phyloP scores from a whole-genome alignment of 2,888 invertebrate genomes.

The Eupithecia subumbrata region DNA sequence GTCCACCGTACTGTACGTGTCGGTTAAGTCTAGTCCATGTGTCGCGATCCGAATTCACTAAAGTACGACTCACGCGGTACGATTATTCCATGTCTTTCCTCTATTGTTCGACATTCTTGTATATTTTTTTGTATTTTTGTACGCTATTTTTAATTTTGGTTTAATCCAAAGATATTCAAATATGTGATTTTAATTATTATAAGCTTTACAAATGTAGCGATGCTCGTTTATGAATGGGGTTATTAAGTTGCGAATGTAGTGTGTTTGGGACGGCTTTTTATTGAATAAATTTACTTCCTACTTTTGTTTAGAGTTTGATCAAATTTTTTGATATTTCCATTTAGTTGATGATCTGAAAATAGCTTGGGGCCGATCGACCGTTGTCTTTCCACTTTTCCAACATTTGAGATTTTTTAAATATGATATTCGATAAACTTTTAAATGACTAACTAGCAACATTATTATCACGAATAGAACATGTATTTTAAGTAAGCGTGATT shows the following conservation, averaged over 20 bases:
- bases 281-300: conserved; percentile 6
- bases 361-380: background rate
- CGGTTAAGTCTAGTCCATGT: conserved; percentile 37
- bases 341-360: background rate
- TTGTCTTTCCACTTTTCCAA: background rate
- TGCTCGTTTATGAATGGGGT: conserved; percentile 63
- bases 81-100: conserved; percentile 51
- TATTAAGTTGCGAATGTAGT: conserved; percentile 57
- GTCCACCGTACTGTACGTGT: conserved; percentile 4
- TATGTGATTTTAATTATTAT: conserved; percentile 80
- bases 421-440: background rate
- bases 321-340: conserved; percentile 1
- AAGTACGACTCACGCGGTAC: conserved; percentile 39
- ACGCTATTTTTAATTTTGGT: conserved; percentile 80
- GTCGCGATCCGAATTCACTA: conserved; percentile 38
- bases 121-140: conserved; percentile 82
- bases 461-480: background rate
- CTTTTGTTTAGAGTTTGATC: conserved; percentile 10
- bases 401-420: background rate
- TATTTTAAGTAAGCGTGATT: background rate
- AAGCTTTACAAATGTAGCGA: conserved; percentile 80
- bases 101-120: conserved; percentile 70
- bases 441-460: background rate
- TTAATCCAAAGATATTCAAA: conserved; percentile 83
- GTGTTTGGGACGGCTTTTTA: conserved; percentile 26